Evolutionary conservation across 2,797 vertebrate species (phyloP), one percentile per base, ranked within the genome.

Genomic region (Luscinia megarhynchos): DNA sequence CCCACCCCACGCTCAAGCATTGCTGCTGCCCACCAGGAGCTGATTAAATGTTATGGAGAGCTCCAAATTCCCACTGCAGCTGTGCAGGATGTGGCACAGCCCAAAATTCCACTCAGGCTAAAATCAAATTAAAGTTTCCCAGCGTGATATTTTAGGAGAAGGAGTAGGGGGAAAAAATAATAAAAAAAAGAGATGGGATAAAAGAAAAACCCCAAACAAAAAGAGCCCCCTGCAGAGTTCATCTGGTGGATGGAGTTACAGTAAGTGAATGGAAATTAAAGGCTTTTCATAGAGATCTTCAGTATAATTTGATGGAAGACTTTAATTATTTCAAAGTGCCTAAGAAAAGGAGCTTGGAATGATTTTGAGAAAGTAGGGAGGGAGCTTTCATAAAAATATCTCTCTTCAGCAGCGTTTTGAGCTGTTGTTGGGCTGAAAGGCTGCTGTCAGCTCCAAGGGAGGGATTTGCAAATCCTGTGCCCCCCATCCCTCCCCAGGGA

Each of bases 261-360:
- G 96, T 96, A 96, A 97, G 83, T 36, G 72, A 91, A 95, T 95
- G 93, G 95, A 97, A 97, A 97, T 96, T 93, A 98, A 98, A 97
- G 96, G 95, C 95, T 97, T 97, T 97, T 97, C 94, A 92, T 93
- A 92, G 91, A 97, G 89, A 96, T 97, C 96, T 93, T 97, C 81
- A 94, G 97, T 88, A 93, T 97, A 96, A 98, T 97, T 97, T 97
- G 96, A 97, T 97, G 96, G 95, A 97, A 97, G 95, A 96, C 96
- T 97, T 98, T 96, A 98, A 97, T 97, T 97, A 98, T 97, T 97
- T 97, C 96, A 57, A 94, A 97, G 93, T 93, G 74, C 67, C 79
- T 64, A 30, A 57, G 93, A 94, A 97, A 97, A 96, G 76, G 93
- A 94, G 82, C 93, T 95, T 93, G 94, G 80, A 96, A 94, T 69